Conservation (phyloP, 2,888 invertebrate genomes). For the Rugalucina vietnamica region DNA sequence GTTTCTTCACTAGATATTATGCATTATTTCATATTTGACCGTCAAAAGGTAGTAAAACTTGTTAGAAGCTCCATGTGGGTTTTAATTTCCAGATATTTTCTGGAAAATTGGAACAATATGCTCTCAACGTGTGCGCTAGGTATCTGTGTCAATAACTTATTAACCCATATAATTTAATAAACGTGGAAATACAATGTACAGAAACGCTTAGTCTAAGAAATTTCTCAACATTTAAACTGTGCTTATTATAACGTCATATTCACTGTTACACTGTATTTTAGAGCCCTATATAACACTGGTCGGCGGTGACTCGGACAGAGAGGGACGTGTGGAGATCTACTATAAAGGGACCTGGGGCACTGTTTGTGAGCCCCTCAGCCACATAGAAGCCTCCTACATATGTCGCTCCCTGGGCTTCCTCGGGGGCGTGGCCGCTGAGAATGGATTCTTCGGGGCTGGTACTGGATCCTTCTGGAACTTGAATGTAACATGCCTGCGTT, state of each 20-base stretch:
- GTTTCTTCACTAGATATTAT: too few relatives aligned
- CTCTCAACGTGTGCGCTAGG: neutral
- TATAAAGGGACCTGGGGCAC: conserved; percentile 78
- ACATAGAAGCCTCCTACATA: conserved; percentile 75
- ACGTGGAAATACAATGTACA: too few relatives aligned
- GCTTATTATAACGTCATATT: too few relatives aligned
- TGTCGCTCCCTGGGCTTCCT: conserved; percentile 75
- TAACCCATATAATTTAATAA: neutral
- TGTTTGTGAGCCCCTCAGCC: conserved; percentile 70
- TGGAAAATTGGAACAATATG: neutral
- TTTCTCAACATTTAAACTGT: too few relatives aligned
- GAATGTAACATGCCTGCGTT: conserved; percentile 73
- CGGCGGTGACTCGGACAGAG: conserved; percentile 70
- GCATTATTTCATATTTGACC: too few relatives aligned
- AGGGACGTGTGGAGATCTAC: conserved; percentile 78
- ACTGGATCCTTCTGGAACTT: conserved; percentile 70
- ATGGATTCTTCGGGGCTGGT: conserved; percentile 72
- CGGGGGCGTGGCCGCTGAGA: conserved; percentile 74
- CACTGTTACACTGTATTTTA: too few relatives aligned
- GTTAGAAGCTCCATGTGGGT: neutral
- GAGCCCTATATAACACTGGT: conserved; percentile 76
- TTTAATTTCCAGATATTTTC: neutral
- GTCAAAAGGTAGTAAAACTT: too few relatives aligned
- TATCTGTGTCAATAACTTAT: neutral
- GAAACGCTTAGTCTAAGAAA: too few relatives aligned